Percentiles rank a stretch among this genome's conserved stretches.
phyloP scores from a whole-genome alignment of 2,888 invertebrate genomes.

The Agrochola lota region DNA sequence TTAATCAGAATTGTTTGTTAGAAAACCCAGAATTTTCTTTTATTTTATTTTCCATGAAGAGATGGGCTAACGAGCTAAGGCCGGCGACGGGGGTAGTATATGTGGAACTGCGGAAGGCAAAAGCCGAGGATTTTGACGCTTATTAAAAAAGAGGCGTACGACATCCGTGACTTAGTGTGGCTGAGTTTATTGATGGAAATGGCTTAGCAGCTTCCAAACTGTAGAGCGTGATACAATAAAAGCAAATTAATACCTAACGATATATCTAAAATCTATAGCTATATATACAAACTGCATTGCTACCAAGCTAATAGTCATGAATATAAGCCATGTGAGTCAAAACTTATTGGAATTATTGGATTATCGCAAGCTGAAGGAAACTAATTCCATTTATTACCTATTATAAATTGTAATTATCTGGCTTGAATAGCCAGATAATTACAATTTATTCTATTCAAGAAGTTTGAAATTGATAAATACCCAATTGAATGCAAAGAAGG shows the following conservation, averaged over 20 bases:
- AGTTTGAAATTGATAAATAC: constrained; percentile 29
- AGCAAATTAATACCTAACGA: neutral
- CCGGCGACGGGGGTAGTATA: neutral
- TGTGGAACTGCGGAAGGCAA: neutral
- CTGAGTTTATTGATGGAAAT: neutral
- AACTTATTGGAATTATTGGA: constrained; percentile 24
- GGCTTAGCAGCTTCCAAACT: neutral
- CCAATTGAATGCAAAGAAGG: constrained; percentile 43
- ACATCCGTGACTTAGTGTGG: neutral
- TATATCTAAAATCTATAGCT: neutral
- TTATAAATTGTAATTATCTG: constrained; percentile 25
- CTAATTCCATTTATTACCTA: constrained; percentile 30
- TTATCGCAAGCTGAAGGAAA: constrained; percentile 32
- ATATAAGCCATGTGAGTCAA: constrained; percentile 1
- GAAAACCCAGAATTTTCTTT: neutral
- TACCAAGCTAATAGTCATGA: neutral
- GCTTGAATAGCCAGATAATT: too few relatives aligned
- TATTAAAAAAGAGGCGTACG: neutral
- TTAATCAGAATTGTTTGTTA: neutral
- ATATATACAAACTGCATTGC: neutral
- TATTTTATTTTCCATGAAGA: too few relatives aligned
- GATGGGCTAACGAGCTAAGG: neutral
- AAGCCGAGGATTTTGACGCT: neutral
- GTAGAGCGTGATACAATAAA: neutral
- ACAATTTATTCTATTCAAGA: too few relatives aligned